Evolutionary conservation across 2,113 vertebrate species (phyloP), one percentile per base, ranked within the genome.

Genomic region (Scophthalmus maximus): DNA sequence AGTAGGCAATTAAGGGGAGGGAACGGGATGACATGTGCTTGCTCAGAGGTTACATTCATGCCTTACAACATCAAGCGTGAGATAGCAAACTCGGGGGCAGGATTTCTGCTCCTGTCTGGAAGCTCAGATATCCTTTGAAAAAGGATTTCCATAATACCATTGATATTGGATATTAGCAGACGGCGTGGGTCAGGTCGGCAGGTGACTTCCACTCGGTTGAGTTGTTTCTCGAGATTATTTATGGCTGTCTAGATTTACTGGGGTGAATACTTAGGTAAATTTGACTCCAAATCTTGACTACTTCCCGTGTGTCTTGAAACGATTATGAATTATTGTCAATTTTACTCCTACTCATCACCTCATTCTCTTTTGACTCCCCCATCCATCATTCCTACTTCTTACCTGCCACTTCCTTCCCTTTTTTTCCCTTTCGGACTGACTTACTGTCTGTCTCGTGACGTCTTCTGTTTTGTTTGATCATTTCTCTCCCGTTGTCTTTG

Each of bases 1-100:
- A 70, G 17, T 57, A 25, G 29, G 66, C 50, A 79, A 67, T 73
- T 65, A 62, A 60, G 30, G 14, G 51, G 52, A 71, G 25, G 9
- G 62, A 55, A 57, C 25, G 14, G 58, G 55, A 60, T 57, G 49
- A 50, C 44, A 68, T 78, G 70, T 64, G 64, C 38, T 49, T 44
- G 6, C 61, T 50, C 61, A 30, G 30, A 72, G 20, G 42, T 53
- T 49, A 70, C 36, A 66, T 10, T 68, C 53, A 66, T 10, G 67
- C 49, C 62, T 58, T 61, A 20, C 29, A 23, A 63, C 80, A 30
- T 74, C 44, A 50, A 46, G 26, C 5, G 11, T 29, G 61, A 51
- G 29, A 49, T 29, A 38, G n/a, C 29, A 29, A 75, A 59, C 23
- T 50, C 3, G 20, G 22, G n/a, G 34, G 26, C 36, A 44, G 32